A percentile compares a stretch with the other conserved stretches of the same genome.
Conservation (phyloP, 2,113 vertebrate species). For the Anas platyrhynchos region DNA sequence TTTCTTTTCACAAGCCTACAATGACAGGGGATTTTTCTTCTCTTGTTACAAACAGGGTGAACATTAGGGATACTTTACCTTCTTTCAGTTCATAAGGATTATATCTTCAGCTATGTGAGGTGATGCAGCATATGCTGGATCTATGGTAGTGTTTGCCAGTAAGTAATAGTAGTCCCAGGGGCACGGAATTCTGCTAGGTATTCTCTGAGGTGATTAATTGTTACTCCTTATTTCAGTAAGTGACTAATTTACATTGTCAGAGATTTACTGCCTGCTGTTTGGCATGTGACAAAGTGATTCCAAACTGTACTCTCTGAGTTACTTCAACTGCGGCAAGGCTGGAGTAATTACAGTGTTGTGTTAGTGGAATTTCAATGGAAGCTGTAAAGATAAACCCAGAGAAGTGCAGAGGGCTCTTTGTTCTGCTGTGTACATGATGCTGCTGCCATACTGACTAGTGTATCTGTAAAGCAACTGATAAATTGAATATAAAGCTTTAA, state of each 20-base stretch:
- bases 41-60: neutral
- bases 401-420: neutral
- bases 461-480: neutral
- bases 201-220: conserved; percentile 62
- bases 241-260: conserved; percentile 71
- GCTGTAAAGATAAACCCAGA: neutral
- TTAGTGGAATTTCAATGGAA: conserved; percentile 12
- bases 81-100: neutral
- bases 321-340: neutral
- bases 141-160: neutral
- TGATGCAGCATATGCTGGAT: neutral
- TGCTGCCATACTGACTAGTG: neutral
- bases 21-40: neutral
- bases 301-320: conserved; percentile 26
- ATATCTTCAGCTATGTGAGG: neutral
- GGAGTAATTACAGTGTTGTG: conserved; percentile 32
- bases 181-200: conserved; percentile 42
- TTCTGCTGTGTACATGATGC: neutral
- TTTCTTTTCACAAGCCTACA: neutral
- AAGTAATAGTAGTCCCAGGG: conserved; percentile 8
- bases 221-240: conserved; percentile 67
- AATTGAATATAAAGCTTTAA: neutral
- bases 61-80: neutral
- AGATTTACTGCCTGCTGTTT: conserved; percentile 50
- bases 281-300: conserved; percentile 64